Evolutionary conservation across 2,797 vertebrate genomes (phyloP), one percentile per base, ranked within the genome.

Genomic region (Vultur gryphus): DNA sequence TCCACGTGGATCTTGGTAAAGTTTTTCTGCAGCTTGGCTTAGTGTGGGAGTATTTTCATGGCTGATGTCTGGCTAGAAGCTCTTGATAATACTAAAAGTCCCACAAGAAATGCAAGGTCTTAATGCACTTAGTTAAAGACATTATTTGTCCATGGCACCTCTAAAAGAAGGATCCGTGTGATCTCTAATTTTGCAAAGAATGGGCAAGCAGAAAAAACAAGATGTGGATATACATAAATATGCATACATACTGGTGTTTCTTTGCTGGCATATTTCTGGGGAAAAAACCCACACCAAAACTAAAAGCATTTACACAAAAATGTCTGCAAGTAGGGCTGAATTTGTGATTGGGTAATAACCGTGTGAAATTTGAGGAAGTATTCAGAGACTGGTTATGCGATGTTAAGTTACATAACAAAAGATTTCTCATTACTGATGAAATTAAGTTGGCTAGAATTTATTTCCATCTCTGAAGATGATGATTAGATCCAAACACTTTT

Each of bases 261-360:
- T 62, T 54, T 57, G 24, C 8, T 65, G 62, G 29, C 3, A 9
- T 58, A 76, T 51, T 87, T 93, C 16, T 66, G 20, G 23, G 19
- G 2, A 1, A 10, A 10, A 6, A 6, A 4, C 1, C 1, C 23
- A 23, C 28, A 48, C 0, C 1, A 43, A 72, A 69, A 35, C 35
- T 55, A 44, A 70, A 90, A 66, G 0, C 4, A 33, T 24, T 69
- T 62, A 25, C n/a, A 71, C 5, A 80, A 84, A 92, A 87, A 77
- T 28, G 3, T 37, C n/a, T 80, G n/a, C 33, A 85, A 62, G 44
- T 44, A 66, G 48, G n/a, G 16, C 8, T 85, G 76, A 93, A 73
- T 31, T 83, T 66, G 4, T 82, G 44, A 66, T 41, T 70, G 29
- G 33, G 4, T 62, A 48, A 73, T 44, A 87, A 61, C 12, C n/a